Percentiles rank a stretch among this genome's conserved stretches.
Evolutionary conservation across 1,140 invertebrate species (phyloP).

Genomic region (Heterodera carotae): DNA sequence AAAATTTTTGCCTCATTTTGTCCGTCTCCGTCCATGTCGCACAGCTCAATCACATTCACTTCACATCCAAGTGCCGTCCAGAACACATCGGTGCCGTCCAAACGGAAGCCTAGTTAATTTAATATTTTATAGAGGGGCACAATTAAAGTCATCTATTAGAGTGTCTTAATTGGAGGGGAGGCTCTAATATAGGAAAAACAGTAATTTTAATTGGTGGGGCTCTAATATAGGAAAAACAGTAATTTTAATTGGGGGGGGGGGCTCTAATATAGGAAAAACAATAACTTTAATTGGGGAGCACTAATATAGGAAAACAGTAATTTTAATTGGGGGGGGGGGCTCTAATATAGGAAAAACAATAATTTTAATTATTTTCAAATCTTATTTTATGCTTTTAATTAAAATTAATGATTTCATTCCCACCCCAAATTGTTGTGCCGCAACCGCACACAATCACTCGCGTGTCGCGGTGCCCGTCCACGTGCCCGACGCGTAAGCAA

Average conservation of each 20-base stretch:
- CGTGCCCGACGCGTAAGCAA: constrained; percentile 29
- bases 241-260: too few relatives aligned
- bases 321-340: too few relatives aligned
- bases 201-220: too few relatives aligned
- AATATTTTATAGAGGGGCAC: too few relatives aligned
- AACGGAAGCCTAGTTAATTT: constrained; percentile 16
- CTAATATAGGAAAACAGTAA: too few relatives aligned
- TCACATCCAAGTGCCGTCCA: constrained; percentile 48
- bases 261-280: too few relatives aligned
- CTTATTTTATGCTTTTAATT: neutral
- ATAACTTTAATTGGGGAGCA: too few relatives aligned
- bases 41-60: constrained; percentile 43
- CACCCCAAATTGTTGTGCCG: constrained; percentile 50
- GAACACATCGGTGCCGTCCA: constrained; percentile 44
- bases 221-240: too few relatives aligned
- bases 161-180: too few relatives aligned
- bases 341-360: too few relatives aligned
- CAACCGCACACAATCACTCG: constrained; percentile 43
- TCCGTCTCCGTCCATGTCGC: constrained; percentile 52
- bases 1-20: constrained; percentile 40
- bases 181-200: too few relatives aligned
- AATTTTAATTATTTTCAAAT: constrained; percentile 2
- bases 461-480: constrained; percentile 33
- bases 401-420: constrained; percentile 12
- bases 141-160: too few relatives aligned